Conservation (phyloP, 1,140 invertebrate genomes). For the Drosophila cardini region DNA sequence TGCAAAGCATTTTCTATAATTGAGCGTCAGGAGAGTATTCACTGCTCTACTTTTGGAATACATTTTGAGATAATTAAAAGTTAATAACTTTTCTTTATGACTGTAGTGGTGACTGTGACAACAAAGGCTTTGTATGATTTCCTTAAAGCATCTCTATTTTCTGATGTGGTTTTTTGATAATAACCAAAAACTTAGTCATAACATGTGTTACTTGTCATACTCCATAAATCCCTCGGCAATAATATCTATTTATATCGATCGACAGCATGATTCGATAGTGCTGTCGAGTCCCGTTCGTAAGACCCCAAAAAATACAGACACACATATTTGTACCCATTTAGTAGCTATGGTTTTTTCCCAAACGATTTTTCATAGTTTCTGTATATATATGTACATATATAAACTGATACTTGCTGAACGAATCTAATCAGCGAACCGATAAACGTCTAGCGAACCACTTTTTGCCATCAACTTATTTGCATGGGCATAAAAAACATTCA, state of each 20-base stretch:
- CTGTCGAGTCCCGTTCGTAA: slow-evolving; percentile 32
- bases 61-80: background rate
- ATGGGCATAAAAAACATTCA: slow-evolving; percentile 34
- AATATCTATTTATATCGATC: slow-evolving; percentile 44
- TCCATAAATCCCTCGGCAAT: slow-evolving; percentile 27
- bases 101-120: background rate
- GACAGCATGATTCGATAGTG: slow-evolving; percentile 40
- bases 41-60: slow-evolving; percentile 10
- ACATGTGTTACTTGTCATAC: background rate
- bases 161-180: background rate
- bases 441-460: slow-evolving; percentile 25
- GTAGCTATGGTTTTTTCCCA: slow-evolving; percentile 20
- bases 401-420: slow-evolving; percentile 3
- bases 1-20: slow-evolving; percentile 17
- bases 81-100: background rate
- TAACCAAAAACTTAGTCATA: slow-evolving; percentile 38
- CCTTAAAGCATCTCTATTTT: background rate
- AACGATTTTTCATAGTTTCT: slow-evolving; percentile 24
- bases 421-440: slow-evolving; percentile 48
- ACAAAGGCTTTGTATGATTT: background rate
- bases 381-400: slow-evolving; percentile 8
- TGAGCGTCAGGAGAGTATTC: slow-evolving; percentile 15
- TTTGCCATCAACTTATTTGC: slow-evolving; percentile 40
- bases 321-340: slow-evolving; percentile 30
- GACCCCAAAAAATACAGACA: slow-evolving; percentile 21